These are phyloP conservation scores for Pseudochaenichthys georgianus DNA, from an alignment of 2,797 vertebrate species.

Conservation along the genomic window DNA sequence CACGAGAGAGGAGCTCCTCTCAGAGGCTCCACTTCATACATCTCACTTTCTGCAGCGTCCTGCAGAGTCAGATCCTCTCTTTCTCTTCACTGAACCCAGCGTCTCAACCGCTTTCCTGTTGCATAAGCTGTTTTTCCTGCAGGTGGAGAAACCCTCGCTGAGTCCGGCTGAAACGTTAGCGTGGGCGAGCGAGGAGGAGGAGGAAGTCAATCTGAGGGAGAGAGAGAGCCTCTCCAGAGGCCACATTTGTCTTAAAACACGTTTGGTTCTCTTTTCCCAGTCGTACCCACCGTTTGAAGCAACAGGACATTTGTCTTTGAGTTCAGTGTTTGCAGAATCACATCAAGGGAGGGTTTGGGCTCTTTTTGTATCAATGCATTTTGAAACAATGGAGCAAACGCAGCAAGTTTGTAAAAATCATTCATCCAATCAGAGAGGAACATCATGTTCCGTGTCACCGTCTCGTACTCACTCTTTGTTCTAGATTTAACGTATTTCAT, in stretches of 20 bases:
- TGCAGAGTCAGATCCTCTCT: no score
- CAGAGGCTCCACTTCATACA: no score
- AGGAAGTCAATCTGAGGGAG: slow-evolving; percentile 35
- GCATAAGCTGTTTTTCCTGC: slow-evolving; percentile 1
- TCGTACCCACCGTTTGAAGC: not conserved
- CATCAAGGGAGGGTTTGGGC: not conserved
- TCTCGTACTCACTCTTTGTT: no score
- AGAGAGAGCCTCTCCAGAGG: slow-evolving; percentile 8
- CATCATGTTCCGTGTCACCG: not conserved
- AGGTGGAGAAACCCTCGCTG: slow-evolving; percentile 2
- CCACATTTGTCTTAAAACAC: no score
- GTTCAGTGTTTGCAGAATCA: not conserved
- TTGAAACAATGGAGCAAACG: no score
- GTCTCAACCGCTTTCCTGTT: not conserved
- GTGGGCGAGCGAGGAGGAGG: slow-evolving; percentile 44
- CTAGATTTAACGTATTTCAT: no score
- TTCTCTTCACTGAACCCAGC: not conserved
- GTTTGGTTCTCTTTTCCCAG: no score
- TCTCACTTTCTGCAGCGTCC: no score
- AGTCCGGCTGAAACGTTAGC: slow-evolving; percentile 18
- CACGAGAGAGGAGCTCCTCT: no score
- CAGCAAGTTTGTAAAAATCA: no score
- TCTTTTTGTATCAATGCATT: not conserved
- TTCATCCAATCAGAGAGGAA: not conserved
- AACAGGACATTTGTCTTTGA: no score